Conservation (phyloP, 2,888 invertebrate species). For the Sturmia bella region DNA sequence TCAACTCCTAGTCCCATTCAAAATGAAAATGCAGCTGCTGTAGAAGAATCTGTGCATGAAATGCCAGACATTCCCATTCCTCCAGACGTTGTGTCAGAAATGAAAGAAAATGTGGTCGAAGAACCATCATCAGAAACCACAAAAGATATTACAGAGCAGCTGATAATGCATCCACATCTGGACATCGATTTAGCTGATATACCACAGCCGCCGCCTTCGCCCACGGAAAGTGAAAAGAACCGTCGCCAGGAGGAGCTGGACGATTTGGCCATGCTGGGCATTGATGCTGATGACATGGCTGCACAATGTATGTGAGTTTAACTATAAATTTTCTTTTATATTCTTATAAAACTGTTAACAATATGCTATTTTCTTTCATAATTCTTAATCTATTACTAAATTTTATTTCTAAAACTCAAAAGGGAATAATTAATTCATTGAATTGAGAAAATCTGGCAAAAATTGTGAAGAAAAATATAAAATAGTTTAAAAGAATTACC, state of each 20-base stretch:
- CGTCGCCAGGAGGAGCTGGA: conserved; percentile 84
- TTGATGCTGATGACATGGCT: conserved; percentile 88
- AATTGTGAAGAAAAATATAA: neutral
- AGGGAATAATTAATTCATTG: conserved; percentile 39
- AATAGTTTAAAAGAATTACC: too few relatives aligned
- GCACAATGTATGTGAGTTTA: conserved; percentile 80
- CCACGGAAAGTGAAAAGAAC: conserved; percentile 82
- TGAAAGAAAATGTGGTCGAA: neutral
- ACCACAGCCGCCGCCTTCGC: conserved; percentile 77
- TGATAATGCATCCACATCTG: conserved; percentile 19
- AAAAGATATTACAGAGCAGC: conserved; percentile 50
- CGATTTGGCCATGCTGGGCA: conserved; percentile 92
- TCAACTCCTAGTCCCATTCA: neutral
- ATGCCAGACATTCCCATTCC: conserved; percentile 75
- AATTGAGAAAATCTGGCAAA: neutral
- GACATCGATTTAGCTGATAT: conserved; percentile 77
- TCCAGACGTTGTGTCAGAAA: conserved; percentile 18
- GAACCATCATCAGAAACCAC: conserved; percentile 6
- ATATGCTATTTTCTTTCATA: conserved; percentile 44
- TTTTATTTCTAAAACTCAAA: conserved; percentile 13
- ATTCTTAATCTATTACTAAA: conserved; percentile 40
- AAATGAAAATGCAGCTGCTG: neutral
- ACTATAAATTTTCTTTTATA: conserved; percentile 18
- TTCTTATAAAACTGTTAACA: conserved; percentile 42
- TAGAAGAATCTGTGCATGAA: neutral